Conservation (phyloP, 1,140 invertebrate species). For the Rhopalosiphum maidis region DNA sequence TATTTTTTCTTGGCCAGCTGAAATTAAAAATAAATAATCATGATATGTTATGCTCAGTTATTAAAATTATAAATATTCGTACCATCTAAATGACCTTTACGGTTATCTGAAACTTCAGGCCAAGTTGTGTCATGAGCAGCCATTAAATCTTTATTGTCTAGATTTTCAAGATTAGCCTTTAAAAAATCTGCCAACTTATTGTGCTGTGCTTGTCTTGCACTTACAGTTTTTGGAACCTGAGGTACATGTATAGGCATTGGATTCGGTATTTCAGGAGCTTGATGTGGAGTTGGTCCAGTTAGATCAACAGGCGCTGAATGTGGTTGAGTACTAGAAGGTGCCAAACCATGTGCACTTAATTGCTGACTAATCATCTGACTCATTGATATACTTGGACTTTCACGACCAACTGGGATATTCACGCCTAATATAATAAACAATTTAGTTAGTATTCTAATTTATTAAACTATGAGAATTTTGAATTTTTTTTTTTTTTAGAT, state of each 20-base stretch:
- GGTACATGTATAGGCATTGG: slow-evolving; percentile 45
- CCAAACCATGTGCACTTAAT: slow-evolving; percentile 26
- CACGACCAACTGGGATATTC: slow-evolving; percentile 43
- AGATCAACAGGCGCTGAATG: slow-evolving; percentile 46
- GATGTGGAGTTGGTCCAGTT: slow-evolving; percentile 49
- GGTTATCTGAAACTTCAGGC: slow-evolving; percentile 61
- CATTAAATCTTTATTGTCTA: slow-evolving; percentile 69
- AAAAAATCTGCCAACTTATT: slow-evolving; percentile 70
- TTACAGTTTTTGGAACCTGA: slow-evolving; percentile 54
- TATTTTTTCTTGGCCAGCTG: slow-evolving; percentile 79
- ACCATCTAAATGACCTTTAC: slow-evolving; percentile 57
- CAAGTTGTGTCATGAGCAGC: slow-evolving; percentile 74
- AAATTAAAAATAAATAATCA: slow-evolving; percentile 58
- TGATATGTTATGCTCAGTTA: neutral
- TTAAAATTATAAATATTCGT: neutral
- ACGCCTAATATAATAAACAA: neutral
- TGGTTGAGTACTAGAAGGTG: slow-evolving; percentile 1
- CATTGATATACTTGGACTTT: slow-evolving; percentile 51
- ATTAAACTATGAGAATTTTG: neutral
- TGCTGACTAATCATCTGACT: slow-evolving; percentile 51
- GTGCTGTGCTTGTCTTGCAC: slow-evolving; percentile 60
- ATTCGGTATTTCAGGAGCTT: slow-evolving; percentile 25
- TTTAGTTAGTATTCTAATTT: neutral
- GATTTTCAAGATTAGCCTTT: slow-evolving; percentile 73
- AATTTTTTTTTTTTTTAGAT: too few relatives aligned